Percentiles rank a stretch among this genome's conserved stretches.
Evolutionary conservation across 2,888 invertebrate species (phyloP).

Genomic region (Caenorhabditis macrosperma): DNA sequence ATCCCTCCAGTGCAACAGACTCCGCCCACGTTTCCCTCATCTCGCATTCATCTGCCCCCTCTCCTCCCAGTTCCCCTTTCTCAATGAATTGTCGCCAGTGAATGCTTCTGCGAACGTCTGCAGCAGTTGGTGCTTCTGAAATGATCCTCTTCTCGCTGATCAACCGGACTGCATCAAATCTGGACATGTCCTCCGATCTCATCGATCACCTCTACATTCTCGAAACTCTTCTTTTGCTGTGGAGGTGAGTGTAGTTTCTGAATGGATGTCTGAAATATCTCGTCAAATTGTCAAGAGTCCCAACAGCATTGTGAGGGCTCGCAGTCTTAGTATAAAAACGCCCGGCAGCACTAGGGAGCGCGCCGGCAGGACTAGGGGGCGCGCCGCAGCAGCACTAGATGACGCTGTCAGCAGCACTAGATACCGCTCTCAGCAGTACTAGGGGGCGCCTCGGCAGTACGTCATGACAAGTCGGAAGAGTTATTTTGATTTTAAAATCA

Average conservation of each 20-base stretch:
- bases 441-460: too few species aligned
- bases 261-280: not conserved
- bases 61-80: not conserved
- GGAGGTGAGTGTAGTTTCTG: slow-evolving; percentile 46
- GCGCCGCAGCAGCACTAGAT: too few species aligned
- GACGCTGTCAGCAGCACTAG: too few species aligned
- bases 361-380: too few species aligned
- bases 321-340: too few species aligned
- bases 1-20: not conserved
- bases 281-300: not conserved
- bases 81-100: slow-evolving; percentile 1
- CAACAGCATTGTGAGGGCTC: too few species aligned
- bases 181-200: slow-evolving; percentile 47
- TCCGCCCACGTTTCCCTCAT: slow-evolving; percentile 9
- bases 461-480: too few species aligned
- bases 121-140: not conserved
- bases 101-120: slow-evolving; percentile 18
- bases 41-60: not conserved
- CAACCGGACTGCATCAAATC: slow-evolving; percentile 57
- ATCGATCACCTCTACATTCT: slow-evolving; percentile 54
- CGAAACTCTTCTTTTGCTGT: slow-evolving; percentile 49
- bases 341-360: too few species aligned
- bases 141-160: slow-evolving; percentile 58
- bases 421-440: too few species aligned
- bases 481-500: not conserved